phyloP scores from a whole-genome alignment of 1,140 invertebrate species.

The Lucilia sericata region DNA sequence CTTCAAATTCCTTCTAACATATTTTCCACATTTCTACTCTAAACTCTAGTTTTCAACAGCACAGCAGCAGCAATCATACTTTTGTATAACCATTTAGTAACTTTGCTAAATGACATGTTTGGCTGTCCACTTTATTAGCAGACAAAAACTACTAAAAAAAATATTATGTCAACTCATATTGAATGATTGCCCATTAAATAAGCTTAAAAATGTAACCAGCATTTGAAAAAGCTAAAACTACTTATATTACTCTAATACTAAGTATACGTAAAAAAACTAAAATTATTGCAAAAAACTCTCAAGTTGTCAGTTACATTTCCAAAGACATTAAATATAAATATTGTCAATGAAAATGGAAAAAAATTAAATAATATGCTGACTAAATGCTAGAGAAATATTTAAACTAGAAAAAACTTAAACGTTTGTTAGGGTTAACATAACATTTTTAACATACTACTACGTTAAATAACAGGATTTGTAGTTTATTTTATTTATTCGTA shows the following conservation, averaged over 20 bases:
- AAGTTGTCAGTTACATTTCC: not conserved
- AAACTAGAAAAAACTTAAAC: too few species aligned
- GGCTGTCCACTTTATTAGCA: not conserved
- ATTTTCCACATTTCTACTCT: too few species aligned
- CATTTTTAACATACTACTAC: too few species aligned
- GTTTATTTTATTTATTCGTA: too few species aligned
- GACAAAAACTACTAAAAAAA: not conserved
- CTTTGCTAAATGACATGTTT: not conserved
- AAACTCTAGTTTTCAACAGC: too few species aligned
- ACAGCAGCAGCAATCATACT: too few species aligned
- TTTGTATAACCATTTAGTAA: not conserved
- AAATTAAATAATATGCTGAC: not conserved
- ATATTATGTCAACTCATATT: constrained; percentile 44
- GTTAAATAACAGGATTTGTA: too few species aligned
- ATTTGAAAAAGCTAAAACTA: not conserved
- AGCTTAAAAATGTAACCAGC: constrained; percentile 23
- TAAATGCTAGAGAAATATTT: too few species aligned
- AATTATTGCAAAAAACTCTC: not conserved
- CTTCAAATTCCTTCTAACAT: too few species aligned
- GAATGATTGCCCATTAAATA: constrained; percentile 44
- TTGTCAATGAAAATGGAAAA: not conserved
- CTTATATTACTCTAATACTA: too few species aligned
- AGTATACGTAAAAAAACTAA: not conserved
- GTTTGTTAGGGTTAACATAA: too few species aligned
- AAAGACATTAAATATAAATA: constrained; percentile 24